Base-by-base conservation (phyloP, 2,888 invertebrate species). In the Itoplectis maculator region DNA sequence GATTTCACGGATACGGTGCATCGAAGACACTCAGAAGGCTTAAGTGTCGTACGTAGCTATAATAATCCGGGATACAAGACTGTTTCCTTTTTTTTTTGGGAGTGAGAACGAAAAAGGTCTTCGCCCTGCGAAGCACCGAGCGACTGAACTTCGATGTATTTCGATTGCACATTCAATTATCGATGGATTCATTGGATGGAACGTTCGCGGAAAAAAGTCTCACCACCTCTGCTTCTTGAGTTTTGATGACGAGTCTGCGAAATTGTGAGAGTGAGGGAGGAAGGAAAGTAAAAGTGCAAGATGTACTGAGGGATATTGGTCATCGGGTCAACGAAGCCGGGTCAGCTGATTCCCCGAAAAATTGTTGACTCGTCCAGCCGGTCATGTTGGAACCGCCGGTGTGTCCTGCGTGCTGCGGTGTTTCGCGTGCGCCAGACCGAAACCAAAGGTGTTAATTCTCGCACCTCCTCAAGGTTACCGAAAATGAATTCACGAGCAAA, bases 381-480 rank as follows among this genome's bases (percentile, higher is more conserved):
- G n/a, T n/a, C 37, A 37, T 42, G 42, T 11, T 2, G n/a, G n/a
- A 11, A 51, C 23, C 18, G 13, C 18, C 20, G 40, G 40, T 37
- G 20, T n/a, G 20, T 59, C 11, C 2, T 29, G 5, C 37, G 2
- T 3, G n/a, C 8, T 37, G 18, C 15, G 47, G 59, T 40, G 65
- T 72, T 40, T 54, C 56, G 45, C 51, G 35, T 23, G 40, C 18
- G 69, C 40, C 37, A 23, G 63, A 45, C 23, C 29, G 63, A 81
- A 80, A 85, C 70, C 68, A 75, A 90, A 88, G 90, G 90, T 89
- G 91, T 86, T 90, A 91, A 88, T 90, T 91, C 89, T 91, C 90
- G 88, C 91, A 89, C 91, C 87, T 89, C 63, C 2, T 79, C 90
- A 90, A 90, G 91, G 91, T 87, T 88, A 84, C 87, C 86, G 86